Percentiles rank a stretch among this genome's conserved stretches.
Conservation (phyloP, 2,888 invertebrate genomes). For the Cyrtodaria siliqua region DNA sequence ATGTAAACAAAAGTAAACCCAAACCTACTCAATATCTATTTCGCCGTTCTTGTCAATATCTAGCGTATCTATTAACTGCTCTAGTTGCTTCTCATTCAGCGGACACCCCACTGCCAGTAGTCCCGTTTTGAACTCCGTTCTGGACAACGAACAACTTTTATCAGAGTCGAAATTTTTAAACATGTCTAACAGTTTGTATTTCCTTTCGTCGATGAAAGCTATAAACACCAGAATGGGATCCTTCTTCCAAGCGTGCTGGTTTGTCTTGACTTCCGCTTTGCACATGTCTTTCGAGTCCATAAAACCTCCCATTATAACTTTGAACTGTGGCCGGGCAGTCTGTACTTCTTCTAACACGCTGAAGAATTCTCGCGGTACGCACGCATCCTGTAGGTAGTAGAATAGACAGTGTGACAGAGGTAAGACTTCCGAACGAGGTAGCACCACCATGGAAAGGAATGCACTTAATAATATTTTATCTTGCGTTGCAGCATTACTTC, state of each 20-base stretch:
- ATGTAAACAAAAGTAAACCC: too few species aligned
- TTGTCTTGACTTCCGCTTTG: constrained; percentile 45
- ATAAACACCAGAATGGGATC: constrained; percentile 77
- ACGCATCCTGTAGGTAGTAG: constrained; percentile 68
- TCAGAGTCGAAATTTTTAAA: constrained; percentile 77
- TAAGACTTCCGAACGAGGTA: background rate
- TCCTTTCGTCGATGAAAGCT: constrained; percentile 66
- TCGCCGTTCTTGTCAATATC: constrained; percentile 71
- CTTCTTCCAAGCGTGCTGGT: constrained; percentile 51
- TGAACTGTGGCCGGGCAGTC: constrained; percentile 63
- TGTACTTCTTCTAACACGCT: constrained; percentile 56
- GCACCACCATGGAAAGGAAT: background rate
- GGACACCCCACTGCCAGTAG: constrained; percentile 68
- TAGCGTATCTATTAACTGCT: constrained; percentile 61
- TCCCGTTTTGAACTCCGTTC: constrained; percentile 70
- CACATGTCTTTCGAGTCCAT: constrained; percentile 60
- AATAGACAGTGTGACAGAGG: too few species aligned
- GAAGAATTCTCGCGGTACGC: constrained; percentile 66
- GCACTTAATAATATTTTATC: background rate
- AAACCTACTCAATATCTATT: constrained; percentile 71
- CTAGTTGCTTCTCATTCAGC: constrained; percentile 69
- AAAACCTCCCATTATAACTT: constrained; percentile 67
- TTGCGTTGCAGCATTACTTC: too few species aligned
- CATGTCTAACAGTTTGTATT: constrained; percentile 72
- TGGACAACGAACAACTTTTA: constrained; percentile 67